Evolutionary conservation across 2,888 invertebrate genomes (phyloP).

Genomic region (Plagodis pulveraria): DNA sequence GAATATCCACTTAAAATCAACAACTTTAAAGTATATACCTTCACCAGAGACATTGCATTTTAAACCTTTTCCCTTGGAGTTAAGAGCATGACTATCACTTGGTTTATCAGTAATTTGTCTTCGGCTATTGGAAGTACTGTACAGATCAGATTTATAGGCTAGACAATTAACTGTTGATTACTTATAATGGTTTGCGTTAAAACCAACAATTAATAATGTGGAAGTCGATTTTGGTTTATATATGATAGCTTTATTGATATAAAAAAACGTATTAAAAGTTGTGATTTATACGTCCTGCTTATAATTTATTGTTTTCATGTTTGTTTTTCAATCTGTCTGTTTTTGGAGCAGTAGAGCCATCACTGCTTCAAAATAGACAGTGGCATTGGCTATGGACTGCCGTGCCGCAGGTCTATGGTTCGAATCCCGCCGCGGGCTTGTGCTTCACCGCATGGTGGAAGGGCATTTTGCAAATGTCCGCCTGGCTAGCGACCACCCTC

Average conservation of each 20-base stretch:
- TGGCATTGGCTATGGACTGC: too few relatives aligned
- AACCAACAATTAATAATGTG: constrained; percentile 58
- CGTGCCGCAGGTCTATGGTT: too few relatives aligned
- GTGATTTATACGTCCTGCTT: constrained; percentile 27
- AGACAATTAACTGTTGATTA: constrained; percentile 69
- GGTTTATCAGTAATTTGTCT: constrained; percentile 42
- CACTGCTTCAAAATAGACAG: too few relatives aligned
- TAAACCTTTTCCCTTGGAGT: constrained; percentile 24
- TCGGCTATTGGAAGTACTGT: constrained; percentile 45
- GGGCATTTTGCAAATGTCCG: too few relatives aligned
- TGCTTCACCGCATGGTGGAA: too few relatives aligned
- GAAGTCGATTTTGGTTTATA: constrained; percentile 45
- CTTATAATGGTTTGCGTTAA: constrained; percentile 56
- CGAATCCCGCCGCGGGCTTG: too few relatives aligned
- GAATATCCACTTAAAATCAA: constrained; percentile 31
- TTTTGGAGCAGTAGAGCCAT: too few relatives aligned
- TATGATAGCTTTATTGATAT: constrained; percentile 50
- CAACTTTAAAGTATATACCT: constrained; percentile 39
- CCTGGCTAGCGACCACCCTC: too few relatives aligned
- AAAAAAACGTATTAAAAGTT: constrained; percentile 16
- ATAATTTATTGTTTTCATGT: neutral
- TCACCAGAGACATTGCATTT: constrained; percentile 15
- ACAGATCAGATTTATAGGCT: constrained; percentile 61
- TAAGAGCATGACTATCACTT: constrained; percentile 37
- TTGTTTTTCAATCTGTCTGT: neutral